Conservation (phyloP, 2,113 vertebrate species). For the Aramus guarauna region DNA sequence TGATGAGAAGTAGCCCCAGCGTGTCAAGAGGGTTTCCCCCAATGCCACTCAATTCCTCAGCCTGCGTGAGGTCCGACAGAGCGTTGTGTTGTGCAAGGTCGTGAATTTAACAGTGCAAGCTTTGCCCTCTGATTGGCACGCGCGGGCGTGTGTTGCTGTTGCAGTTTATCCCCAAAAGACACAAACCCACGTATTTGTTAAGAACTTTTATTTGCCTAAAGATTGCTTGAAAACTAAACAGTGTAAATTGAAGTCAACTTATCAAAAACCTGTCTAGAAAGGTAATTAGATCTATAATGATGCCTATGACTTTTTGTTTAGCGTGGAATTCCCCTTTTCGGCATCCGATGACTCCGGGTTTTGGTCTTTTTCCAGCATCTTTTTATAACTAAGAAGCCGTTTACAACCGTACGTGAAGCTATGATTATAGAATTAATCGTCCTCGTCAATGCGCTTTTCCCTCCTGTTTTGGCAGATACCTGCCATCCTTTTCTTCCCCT, state of each 20-base stretch:
- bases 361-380: slow-evolving; percentile 53
- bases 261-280: slow-evolving; percentile 52
- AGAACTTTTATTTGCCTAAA: slow-evolving; percentile 10
- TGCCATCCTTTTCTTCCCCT: neutral
- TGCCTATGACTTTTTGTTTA: neutral
- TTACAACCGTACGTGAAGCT: slow-evolving; percentile 1
- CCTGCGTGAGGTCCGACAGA: neutral
- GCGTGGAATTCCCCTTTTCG: slow-evolving; percentile 62
- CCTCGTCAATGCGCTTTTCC: neutral
- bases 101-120: neutral
- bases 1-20: neutral
- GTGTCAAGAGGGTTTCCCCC: neutral
- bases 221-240: slow-evolving; percentile 33
- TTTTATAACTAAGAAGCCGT: slow-evolving; percentile 32
- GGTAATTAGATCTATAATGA: slow-evolving; percentile 40
- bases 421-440: slow-evolving; percentile 40
- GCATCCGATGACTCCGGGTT: slow-evolving; percentile 24
- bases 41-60: neutral
- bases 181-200: neutral
- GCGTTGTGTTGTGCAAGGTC: neutral
- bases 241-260: slow-evolving; percentile 32
- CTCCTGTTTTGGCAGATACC: neutral
- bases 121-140: neutral
- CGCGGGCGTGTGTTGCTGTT: neutral
- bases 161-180: neutral